Evolutionary conservation across 2,113 vertebrate genomes (phyloP).

Genomic region (Prolemur simus): DNA sequence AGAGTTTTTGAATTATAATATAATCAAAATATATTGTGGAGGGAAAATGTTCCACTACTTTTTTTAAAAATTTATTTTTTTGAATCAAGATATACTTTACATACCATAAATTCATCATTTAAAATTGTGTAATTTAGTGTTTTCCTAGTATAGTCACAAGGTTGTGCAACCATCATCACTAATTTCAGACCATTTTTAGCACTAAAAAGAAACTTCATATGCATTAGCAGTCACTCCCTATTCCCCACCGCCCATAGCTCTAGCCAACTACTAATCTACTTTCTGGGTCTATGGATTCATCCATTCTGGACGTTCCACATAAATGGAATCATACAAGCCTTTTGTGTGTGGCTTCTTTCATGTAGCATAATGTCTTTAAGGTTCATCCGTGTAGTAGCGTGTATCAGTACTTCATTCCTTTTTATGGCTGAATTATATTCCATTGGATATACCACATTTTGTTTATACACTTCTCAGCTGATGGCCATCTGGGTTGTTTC

Average conservation of each 20-base stretch:
- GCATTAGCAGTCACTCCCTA: not conserved
- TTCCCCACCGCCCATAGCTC: not conserved
- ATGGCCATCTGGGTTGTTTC: too few relatives aligned
- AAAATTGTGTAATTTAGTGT: not conserved
- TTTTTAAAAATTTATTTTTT: not conserved
- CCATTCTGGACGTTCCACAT: not conserved
- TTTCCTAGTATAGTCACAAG: not conserved
- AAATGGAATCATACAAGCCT: not conserved
- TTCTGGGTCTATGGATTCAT: not conserved
- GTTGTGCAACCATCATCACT: not conserved
- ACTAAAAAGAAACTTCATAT: not conserved
- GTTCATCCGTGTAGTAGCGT: not conserved
- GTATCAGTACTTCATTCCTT: not conserved
- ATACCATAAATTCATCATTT: not conserved
- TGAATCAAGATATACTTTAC: not conserved
- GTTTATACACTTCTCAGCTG: not conserved
- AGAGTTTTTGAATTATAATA: constrained; percentile 11
- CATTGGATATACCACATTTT: not conserved
- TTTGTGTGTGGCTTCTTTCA: not conserved
- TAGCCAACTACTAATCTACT: not conserved
- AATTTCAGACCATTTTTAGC: not conserved
- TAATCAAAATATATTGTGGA: not conserved
- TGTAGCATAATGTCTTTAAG: not conserved
- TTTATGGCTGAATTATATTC: not conserved
- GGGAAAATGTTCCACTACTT: not conserved